These are phyloP conservation scores for Tenthredo notha DNA, from an alignment of 2,888 invertebrate genomes.

Conservation along the genomic window DNA sequence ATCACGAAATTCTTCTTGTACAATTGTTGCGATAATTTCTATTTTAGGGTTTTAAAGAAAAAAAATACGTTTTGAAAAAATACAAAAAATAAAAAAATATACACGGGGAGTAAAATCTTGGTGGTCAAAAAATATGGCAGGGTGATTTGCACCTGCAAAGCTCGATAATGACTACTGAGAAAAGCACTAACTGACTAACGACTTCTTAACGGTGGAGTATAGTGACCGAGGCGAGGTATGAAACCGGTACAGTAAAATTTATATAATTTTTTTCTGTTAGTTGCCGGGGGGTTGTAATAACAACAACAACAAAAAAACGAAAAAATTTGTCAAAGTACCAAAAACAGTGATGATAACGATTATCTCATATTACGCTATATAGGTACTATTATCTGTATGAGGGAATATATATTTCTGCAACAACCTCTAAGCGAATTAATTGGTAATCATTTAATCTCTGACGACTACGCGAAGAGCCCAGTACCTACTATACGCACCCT, in stretches of 20 bases:
- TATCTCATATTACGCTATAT: neutral
- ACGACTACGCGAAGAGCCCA: neutral
- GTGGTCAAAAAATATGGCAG: neutral
- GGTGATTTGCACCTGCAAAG: constrained; percentile 41
- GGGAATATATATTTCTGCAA: neutral
- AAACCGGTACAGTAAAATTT: constrained; percentile 44
- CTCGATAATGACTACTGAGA: constrained; percentile 69
- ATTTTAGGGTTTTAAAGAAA: no score
- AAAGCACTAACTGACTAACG: constrained; percentile 68
- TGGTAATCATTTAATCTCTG: constrained; percentile 48
- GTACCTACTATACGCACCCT: constrained; percentile 51
- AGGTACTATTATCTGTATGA: neutral
- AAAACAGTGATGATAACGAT: neutral
- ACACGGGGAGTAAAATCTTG: neutral
- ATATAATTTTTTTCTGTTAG: neutral
- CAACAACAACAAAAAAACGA: neutral
- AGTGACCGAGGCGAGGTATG: neutral
- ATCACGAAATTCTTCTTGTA: neutral
- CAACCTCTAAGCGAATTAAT: constrained; percentile 29
- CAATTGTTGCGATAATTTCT: no score
- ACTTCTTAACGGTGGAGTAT: constrained; percentile 1
- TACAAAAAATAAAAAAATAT: neutral
- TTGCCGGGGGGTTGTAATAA: no score
- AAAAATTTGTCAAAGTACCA: neutral
- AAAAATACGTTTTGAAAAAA: no score